Conservation (phyloP, 2,888 invertebrate genomes). For the Apamea crenata region DNA sequence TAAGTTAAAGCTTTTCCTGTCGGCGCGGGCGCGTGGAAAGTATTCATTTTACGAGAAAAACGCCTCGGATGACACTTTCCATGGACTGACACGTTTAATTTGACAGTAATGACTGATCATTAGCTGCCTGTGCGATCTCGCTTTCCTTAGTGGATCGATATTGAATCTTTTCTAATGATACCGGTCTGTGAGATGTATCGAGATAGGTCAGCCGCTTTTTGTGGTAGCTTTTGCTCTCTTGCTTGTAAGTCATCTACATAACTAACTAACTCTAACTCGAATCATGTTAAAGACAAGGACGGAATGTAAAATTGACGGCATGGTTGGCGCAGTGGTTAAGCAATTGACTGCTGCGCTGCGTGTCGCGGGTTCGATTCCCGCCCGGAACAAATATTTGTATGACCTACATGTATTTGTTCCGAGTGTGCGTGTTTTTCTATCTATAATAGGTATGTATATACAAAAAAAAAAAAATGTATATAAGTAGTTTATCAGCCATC, state of each 20-base stretch:
- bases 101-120: conserved; percentile 63
- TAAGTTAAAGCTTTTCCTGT: conserved; percentile 56
- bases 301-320: no score
- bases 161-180: conserved; percentile 63
- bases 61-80: conserved; percentile 70
- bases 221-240: conserved; percentile 3
- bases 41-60: conserved; percentile 57
- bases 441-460: no score
- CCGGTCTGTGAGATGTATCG: conserved; percentile 7
- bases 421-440: no score
- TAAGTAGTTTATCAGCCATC: no score
- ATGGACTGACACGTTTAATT: conserved; percentile 65
- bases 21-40: conserved; percentile 62
- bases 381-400: no score
- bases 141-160: conserved; percentile 58
- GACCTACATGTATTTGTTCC: no score
- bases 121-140: conserved; percentile 49
- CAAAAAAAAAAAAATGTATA: no score
- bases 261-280: no score
- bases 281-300: neutral
- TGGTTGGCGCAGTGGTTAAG: no score
- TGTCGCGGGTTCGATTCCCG: no score
- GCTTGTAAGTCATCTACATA: neutral
- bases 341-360: no score
- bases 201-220: conserved; percentile 43